Evolutionary conservation across 53 echinoderm and acorn worm species (phyloP), one percentile per base, ranked within the genome.

Genomic region (Echinarachnius parma): DNA sequence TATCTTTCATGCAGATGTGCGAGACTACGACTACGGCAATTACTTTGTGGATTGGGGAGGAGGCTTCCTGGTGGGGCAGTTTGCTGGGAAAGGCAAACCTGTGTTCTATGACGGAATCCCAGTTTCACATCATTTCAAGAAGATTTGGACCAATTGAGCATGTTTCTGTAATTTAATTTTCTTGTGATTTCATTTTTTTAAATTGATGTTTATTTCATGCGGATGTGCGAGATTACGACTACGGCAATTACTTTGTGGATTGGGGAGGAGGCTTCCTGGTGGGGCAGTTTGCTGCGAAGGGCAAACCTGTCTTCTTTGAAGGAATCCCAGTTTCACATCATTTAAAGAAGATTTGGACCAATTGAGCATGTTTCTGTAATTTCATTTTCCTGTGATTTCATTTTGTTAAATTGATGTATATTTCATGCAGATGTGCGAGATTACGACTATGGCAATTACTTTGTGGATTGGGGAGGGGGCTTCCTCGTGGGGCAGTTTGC

Each of bases 191-290:
- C n/a, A n/a, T n/a, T n/a, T n/a, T n/a, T n/a, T n/a, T n/a, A n/a
- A n/a, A n/a, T n/a, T n/a, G n/a, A n/a, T n/a, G n/a, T n/a, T 60
- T 31, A 13, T 47, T 66, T 25, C 21, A 33, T 63, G 21, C 60
- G 87, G 92, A 63, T 62, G 28, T 92, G 3, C 36, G 87, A 1
- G 87, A 88, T 35, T 32, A 31, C 16, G 92, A 92, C 48, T 48
- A 66, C 23, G 55, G 44, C 10, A 88, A 80, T 28, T 84, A 81
- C 69, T 20, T 84, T 1, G 37, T 74, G 19, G 91, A 88, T 28
- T 87, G 87, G 88, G 82, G 82, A 23, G 81, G 85, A 27, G 96
- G 91, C 5, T 57, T 96, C 32, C 46, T 96, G n/a, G n/a, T n/a
- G n/a, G n/a, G n/a, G n/a, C n/a, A n/a, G 24, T 96, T 87, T 53